These are phyloP conservation scores for Pollenia griseotomentosa DNA, from an alignment of 2,888 invertebrate genomes.

Conservation along the genomic window DNA sequence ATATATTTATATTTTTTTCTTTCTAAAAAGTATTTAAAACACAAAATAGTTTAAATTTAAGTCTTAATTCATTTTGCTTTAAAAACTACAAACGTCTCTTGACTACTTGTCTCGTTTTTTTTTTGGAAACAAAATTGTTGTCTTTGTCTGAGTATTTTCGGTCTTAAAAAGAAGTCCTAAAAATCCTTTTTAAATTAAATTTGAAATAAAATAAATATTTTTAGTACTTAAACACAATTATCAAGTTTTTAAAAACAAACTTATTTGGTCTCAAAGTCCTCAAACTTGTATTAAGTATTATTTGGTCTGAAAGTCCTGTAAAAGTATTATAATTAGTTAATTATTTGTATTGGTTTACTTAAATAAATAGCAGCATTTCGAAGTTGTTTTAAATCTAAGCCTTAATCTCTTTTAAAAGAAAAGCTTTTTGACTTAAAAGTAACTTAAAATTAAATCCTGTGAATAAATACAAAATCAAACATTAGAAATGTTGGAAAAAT, in stretches of 20 bases:
- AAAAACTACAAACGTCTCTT: slow-evolving; percentile 49
- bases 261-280: slow-evolving; percentile 48
- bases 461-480: too few relatives aligned
- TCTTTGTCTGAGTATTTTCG: slow-evolving; percentile 42
- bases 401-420: background rate
- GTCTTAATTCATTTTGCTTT: slow-evolving; percentile 38
- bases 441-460: background rate
- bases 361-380: slow-evolving; percentile 66
- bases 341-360: background rate
- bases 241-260: background rate
- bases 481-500: too few relatives aligned
- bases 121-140: slow-evolving; percentile 8
- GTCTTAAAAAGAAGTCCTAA: slow-evolving; percentile 29
- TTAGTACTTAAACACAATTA: slow-evolving; percentile 31
- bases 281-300: background rate
- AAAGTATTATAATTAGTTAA: background rate
- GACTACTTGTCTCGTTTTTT: slow-evolving; percentile 36
- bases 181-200: slow-evolving; percentile 11
- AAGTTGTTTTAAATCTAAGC: background rate
- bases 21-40: slow-evolving; percentile 32
- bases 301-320: slow-evolving; percentile 50
- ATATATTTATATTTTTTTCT: slow-evolving; percentile 21
- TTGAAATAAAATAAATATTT: slow-evolving; percentile 5
- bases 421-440: background rate
- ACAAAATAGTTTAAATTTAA: slow-evolving; percentile 37